Percentiles rank a stretch among this genome's conserved stretches.
phyloP scores from a whole-genome alignment of 2,797 vertebrate genomes.

The Phataginus tricuspis region DNA sequence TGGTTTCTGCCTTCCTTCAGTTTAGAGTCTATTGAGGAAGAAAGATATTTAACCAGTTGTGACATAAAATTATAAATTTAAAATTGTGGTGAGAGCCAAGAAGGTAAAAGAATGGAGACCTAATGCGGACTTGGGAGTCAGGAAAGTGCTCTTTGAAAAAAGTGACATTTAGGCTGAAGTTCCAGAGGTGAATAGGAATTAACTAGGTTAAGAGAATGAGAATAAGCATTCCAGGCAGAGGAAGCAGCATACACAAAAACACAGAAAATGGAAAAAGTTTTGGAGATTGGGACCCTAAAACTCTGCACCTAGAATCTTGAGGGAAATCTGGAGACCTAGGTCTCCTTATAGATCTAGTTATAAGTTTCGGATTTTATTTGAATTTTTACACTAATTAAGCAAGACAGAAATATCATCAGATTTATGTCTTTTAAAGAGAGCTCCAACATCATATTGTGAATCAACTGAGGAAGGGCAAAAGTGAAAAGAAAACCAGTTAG shows the following conservation, averaged over 20 bases:
- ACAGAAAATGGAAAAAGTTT: neutral
- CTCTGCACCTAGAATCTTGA: neutral
- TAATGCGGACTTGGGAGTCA: neutral
- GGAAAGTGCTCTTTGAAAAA: neutral
- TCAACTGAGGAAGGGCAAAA: neutral
- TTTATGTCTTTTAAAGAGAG: slow-evolving; percentile 19
- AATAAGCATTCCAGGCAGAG: neutral
- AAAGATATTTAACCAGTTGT: neutral
- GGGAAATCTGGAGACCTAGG: neutral
- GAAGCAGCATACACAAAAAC: neutral
- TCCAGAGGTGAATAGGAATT: neutral
- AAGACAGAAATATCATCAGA: neutral
- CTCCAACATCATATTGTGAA: neutral
- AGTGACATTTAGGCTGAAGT: neutral
- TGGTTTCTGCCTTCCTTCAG: neutral
- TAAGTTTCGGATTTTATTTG: neutral
- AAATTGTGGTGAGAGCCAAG: neutral
- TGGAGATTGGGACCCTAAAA: neutral
- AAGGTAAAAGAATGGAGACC: neutral
- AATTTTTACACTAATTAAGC: neutral
- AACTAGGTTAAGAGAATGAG: neutral
- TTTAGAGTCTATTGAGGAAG: neutral
- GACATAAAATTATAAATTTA: neutral
- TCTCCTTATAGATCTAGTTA: neutral
- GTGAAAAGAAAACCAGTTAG: neutral